Base-by-base conservation (phyloP, 2,888 invertebrate genomes). In the Cheilosia urbana region DNA sequence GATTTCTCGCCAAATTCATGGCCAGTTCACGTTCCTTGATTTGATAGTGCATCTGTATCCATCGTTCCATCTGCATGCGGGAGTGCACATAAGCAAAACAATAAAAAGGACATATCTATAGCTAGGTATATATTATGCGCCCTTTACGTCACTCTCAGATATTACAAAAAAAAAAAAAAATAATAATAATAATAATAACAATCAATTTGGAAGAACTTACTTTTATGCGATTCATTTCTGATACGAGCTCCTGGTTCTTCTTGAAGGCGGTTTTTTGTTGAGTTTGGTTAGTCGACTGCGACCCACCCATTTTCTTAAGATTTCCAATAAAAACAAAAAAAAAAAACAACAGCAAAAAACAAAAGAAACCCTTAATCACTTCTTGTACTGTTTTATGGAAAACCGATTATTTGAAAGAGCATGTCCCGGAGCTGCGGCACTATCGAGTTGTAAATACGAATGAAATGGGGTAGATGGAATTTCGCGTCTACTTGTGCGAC, bases 1-100 rank as follows among this genome's bases (percentile, higher is more conserved):
- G 93, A 87, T 94, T 93, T 89, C 94, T 93, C 0, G 96, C 95
- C 78, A 96, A 93, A 91, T 95, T 93, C 92, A 95, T 92, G 0
- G 97, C 96, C 91, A 94, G 93, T 92, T 95, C 94, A 81, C 96
- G 93, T 90, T 96, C 96, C 89, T 96, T 94, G 93, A 97, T 94
- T 92, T 96, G 96, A 91, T 96, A 95, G 91, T 95, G 95, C 93
- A 97, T 94, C 90, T 96, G 96, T 87, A 97, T 95, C 93, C 96
- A 96, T 80, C 96, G 93, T 90, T 96, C 96, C 93, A 96, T 94
- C 96, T 95, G 87, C 80, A 91, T 42, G 37, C 21, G 45, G 13
- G 60, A 51, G 34, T 30, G 51, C 27, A 62, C 27, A 62, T 75
- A 58, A 49, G 65, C 42, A 72, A 30, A 66, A 47, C 30, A 42